Evolutionary conservation across 2,113 vertebrate species (phyloP), one percentile per base, ranked within the genome.

Genomic region (Anoplopoma fimbria): DNA sequence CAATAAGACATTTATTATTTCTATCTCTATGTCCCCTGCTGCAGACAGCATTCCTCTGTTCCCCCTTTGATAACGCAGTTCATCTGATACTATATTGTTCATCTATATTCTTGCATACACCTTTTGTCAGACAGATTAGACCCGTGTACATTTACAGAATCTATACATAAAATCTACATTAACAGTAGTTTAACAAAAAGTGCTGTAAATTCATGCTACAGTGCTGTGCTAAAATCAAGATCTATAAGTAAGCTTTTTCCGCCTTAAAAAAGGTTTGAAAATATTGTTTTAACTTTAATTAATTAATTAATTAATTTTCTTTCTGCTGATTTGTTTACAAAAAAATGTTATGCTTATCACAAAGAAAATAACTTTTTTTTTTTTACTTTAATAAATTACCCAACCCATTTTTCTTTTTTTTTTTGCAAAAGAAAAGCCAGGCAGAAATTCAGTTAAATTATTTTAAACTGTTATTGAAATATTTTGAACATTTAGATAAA

Each of bases 121-220:
- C 33, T 84, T n/a, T 34, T 65, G 9, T 83, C 55, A 69, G 25
- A 81, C 73, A 61, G 63, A 64, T 45, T 73, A 27, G 67, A 88
- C 82, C 45, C 23, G 15, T 69, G 53, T 82, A 90, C 81, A 83
- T 61, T 79, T 82, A 86, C 33, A 75, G 61, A 33, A 73, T 89
- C 65, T 90, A 86, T 85, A 92, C 89, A 93, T 88, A 90, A 78
- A 88, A 81, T 87, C 84, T 74, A 90, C 87, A 77, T 73, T 51
- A 86, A 87, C 91, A 82, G 40, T 79, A 84, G 45, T 38, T 83
- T 40, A 88, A 93, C 87, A 78, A 69, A 93, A 93, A 91, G 89
- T 94, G 93, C 93, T 87, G 85, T 87, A 71, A 89, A 87, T 87
- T 93, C 91, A 94, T 94, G 93, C 93, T 94, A 94, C 93, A 94